Evolutionary conservation across 2,113 vertebrate species (phyloP), one percentile per base, ranked within the genome.

Genomic region (Nothocercus nigrocapillus): DNA sequence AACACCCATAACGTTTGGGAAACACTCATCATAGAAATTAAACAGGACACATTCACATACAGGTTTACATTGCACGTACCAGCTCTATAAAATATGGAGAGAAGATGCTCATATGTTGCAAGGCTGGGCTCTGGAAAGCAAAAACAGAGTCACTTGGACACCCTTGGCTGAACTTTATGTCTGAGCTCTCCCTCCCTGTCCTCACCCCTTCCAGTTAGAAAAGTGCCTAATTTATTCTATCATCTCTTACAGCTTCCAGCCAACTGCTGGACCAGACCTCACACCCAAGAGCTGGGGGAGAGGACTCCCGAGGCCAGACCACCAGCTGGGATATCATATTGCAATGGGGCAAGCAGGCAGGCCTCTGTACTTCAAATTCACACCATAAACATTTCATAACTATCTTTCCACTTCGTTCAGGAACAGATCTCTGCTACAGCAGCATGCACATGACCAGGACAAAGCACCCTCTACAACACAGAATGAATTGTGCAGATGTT

Each of bases 71-170:
- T 2, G 32, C 82, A 98, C 97, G 2, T 97, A 99, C 99, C 98
- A 6, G 88, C 2, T 96, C 64, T 98, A 95, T 97, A 98, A 79
- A 98, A 98, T 27, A 98, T 32, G 1, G 8, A 76, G 73, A 99
- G 96, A 67, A 99, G 15, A 88, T 99, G 97, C 68, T 98, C 49
- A 6, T 97, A 99, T 1, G 99, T 97, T n/a, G 99, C 98, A 81
- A 99, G 97, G 19, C 98, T 99, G 54, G 99, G 99, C 91, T 98
- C 99, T 99, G 86, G 30, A 97, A 97, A 54, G 47, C 74, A 95
- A 66, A 93, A 64, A 25, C 58, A 20, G 58, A 62, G 67, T 95
- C 64, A 97, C 47, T 78, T 44, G 1, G 2, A 18, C 25, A 30
- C 9, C 47, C 53, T 64, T 22, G 40, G 18, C 56, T 82, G 36